phyloP scores from a whole-genome alignment of 2,113 vertebrate genomes.

The Nibea coibor region DNA sequence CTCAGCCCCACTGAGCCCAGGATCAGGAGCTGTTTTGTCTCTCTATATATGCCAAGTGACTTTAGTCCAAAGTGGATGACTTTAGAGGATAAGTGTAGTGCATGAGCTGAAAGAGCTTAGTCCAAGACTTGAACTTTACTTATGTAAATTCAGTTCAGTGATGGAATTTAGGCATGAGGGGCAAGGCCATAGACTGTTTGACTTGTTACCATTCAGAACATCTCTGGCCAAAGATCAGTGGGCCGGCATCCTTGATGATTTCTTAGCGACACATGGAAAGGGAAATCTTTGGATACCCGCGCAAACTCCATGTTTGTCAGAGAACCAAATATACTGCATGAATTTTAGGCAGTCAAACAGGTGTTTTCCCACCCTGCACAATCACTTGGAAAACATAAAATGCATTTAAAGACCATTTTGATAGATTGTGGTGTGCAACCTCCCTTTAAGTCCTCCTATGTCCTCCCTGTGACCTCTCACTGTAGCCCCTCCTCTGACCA shows the following conservation, averaged over 20 bases:
- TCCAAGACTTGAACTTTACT: slow-evolving; percentile 33
- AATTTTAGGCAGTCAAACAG: background rate
- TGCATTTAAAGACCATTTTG: background rate
- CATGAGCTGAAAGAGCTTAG: slow-evolving; percentile 46
- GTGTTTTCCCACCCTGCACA: background rate
- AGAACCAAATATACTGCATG: background rate
- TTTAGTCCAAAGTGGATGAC: slow-evolving; percentile 43
- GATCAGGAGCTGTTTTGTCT: slow-evolving; percentile 60
- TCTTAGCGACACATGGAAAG: background rate
- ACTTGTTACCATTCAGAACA: slow-evolving; percentile 27
- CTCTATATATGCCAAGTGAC: slow-evolving; percentile 34
- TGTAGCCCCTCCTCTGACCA: background rate
- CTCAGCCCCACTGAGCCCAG: slow-evolving; percentile 43
- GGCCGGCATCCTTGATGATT: slow-evolving; percentile 6
- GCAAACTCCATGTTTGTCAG: background rate
- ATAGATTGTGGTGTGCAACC: background rate
- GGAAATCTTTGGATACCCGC: background rate
- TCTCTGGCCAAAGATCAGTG: slow-evolving; percentile 14
- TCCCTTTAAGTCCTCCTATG: background rate
- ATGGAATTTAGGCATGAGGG: slow-evolving; percentile 36
- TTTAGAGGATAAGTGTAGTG: slow-evolving; percentile 46
- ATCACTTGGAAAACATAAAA: background rate
- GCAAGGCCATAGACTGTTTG: slow-evolving; percentile 21
- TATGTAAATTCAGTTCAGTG: slow-evolving; percentile 46
- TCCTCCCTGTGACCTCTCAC: background rate